Conservation (phyloP, 2,113 vertebrate species). For the Silurus asotus region DNA sequence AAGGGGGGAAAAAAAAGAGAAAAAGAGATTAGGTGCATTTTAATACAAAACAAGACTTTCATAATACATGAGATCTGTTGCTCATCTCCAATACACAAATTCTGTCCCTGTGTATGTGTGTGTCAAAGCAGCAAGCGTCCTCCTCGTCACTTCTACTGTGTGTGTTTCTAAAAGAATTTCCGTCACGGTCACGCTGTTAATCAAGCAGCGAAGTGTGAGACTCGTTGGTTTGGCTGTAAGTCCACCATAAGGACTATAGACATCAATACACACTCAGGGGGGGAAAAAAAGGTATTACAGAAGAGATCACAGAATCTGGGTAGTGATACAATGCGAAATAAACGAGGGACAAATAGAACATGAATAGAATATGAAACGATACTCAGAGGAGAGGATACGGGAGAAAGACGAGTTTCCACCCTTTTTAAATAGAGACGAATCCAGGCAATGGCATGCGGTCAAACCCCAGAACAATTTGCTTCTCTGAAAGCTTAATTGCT, state of each 20-base stretch:
- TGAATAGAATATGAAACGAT: neutral
- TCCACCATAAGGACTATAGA: neutral
- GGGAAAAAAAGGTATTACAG: neutral
- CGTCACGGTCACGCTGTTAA: neutral
- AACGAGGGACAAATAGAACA: neutral
- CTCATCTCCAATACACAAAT: conserved; percentile 17
- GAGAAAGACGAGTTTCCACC: neutral
- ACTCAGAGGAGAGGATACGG: neutral
- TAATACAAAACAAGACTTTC: neutral
- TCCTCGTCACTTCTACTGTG: neutral
- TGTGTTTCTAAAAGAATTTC: conserved; percentile 4
- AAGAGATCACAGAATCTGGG: neutral
- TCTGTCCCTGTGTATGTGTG: neutral
- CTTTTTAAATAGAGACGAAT: neutral
- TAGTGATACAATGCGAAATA: neutral
- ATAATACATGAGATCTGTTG: neutral
- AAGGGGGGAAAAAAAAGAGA: neutral
- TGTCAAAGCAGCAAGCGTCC: neutral
- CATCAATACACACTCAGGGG: conserved; percentile 7
- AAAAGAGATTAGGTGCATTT: neutral
- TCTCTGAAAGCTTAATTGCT: conserved; percentile 40
- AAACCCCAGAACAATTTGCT: conserved; percentile 22
- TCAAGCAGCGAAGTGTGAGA: conserved; percentile 24
- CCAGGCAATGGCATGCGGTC: neutral
- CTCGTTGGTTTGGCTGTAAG: neutral